Conservation (phyloP, 2,888 invertebrate genomes). For the Hypolimnas misippus region DNA sequence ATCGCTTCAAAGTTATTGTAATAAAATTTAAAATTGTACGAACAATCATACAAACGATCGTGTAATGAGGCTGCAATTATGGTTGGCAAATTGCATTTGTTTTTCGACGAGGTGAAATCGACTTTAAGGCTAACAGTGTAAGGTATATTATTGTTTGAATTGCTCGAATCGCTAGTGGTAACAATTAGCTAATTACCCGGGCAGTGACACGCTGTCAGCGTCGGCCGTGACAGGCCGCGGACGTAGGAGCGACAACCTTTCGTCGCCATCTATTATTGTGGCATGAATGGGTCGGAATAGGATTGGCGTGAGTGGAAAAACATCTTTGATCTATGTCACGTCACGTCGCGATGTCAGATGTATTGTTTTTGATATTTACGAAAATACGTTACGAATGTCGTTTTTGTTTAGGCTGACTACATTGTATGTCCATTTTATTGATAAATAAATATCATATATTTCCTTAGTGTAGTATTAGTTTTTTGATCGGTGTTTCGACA, state of each 20-base stretch:
- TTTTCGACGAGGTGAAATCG: conserved; percentile 2
- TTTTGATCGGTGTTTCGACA: too few relatives aligned
- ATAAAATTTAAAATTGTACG: conserved; percentile 35
- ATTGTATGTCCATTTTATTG: background rate
- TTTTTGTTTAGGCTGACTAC: background rate
- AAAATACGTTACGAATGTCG: background rate
- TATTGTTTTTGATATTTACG: conserved; percentile 23
- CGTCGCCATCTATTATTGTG: conserved; percentile 63
- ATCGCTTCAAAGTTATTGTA: conserved; percentile 3
- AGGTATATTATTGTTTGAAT: conserved; percentile 25
- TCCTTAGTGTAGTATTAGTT: too few relatives aligned
- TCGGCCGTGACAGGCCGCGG: conserved; percentile 57
- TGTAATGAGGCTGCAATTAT: conserved; percentile 60
- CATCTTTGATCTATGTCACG: conserved; percentile 41
- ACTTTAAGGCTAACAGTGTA: conserved; percentile 14
- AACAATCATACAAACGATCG: conserved; percentile 48
- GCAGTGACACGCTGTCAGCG: conserved; percentile 57
- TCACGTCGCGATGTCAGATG: conserved; percentile 27
- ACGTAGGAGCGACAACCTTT: conserved; percentile 64
- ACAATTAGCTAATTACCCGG: conserved; percentile 74
- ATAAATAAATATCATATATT: too few relatives aligned
- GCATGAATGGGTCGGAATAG: conserved; percentile 49
- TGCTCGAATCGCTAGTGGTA: conserved; percentile 39
- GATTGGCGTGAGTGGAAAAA: conserved; percentile 38
- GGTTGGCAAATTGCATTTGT: conserved; percentile 42